A percentile compares a stretch with the other conserved stretches of the same genome.
These are phyloP conservation scores for Ciconia stormi DNA, from an alignment of 2,113 vertebrate genomes.

Conservation along the genomic window DNA sequence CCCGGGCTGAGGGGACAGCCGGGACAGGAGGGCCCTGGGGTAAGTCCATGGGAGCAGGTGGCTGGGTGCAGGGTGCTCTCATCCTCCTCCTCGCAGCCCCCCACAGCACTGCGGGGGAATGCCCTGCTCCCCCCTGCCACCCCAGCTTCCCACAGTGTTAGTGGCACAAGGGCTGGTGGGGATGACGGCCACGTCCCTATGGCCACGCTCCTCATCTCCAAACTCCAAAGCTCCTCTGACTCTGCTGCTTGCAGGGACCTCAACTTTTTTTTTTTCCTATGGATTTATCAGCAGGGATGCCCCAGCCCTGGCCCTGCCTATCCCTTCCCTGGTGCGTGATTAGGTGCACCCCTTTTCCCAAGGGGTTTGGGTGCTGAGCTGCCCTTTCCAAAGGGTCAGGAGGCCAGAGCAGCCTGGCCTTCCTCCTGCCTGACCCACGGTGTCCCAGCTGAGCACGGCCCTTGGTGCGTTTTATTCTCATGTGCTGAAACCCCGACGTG, in stretches of 20 bases:
- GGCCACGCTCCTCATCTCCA: background rate
- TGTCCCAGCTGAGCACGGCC: background rate
- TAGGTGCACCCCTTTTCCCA: background rate
- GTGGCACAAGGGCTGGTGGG: background rate
- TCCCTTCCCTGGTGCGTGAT: fast-evolving
- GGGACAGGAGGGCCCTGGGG: conserved; percentile 82
- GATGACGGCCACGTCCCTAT: fast-evolving
- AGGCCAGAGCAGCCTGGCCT: background rate
- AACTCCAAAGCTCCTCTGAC: background rate
- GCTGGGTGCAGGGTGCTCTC: background rate
- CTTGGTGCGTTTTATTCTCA: fast-evolving
- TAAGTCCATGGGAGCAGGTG: conserved; percentile 32
- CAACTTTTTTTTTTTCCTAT: fast-evolving
- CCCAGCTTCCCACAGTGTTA: fast-evolving
- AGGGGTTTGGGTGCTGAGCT: background rate
- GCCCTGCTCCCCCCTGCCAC: fast-evolving
- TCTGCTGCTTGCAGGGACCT: background rate
- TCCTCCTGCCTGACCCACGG: background rate
- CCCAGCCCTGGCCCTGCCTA: background rate
- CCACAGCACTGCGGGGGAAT: background rate
- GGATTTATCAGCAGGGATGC: background rate
- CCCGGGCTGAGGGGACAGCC: conserved; percentile 77
- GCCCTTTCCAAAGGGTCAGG: background rate
- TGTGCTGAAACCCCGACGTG: background rate
- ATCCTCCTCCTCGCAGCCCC: background rate